Evolutionary conservation across 2,888 invertebrate genomes (phyloP), one percentile per base, ranked within the genome.

Genomic region (Odontocolon sp.): DNA sequence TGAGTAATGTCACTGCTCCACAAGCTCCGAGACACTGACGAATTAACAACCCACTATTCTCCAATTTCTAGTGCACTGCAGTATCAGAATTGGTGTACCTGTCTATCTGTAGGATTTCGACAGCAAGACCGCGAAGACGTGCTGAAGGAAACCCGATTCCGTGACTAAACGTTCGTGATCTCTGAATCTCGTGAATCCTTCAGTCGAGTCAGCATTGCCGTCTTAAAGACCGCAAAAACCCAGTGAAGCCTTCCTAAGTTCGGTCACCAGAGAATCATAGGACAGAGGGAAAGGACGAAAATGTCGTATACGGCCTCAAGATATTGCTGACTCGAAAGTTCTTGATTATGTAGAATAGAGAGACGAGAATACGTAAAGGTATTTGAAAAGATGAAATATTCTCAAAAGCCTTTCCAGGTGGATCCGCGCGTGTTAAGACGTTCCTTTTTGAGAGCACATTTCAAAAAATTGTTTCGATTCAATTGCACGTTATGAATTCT

Each of bases 21-120:
- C 31, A 33, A 11, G 28, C 56, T 57, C 57, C 57, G 57, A 64
- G 64, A 70, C 70, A 75, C 70, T 38, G 64, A 75, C 75, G 59
- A 70, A 75, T 75, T 70, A 75, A 75, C 70, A 75, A 75, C 57
- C 52, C 59, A 28, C 36, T 28, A 23, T 63, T 63, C 61, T 36
- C 64, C 33, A 36, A 45, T 38, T 40, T 18, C 18, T 26, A 40
- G 14, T 40, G 16, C 59, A 26, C 28, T 28, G 23, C 38, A 40
- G 59, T 59, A 54, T 50, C 75, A 59, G 28, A 33, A 64, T 66
- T 69, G 64, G n/a, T n/a, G n/a, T n/a, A n/a, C n/a, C n/a, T n/a
- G n/a, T n/a, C n/a, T n/a, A n/a, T n/a, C n/a, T n/a, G n/a, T n/a
- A n/a, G n/a, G n/a, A n/a, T n/a, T n/a, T n/a, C n/a, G n/a, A n/a